These are phyloP conservation scores for Nannospalax galili DNA, from an alignment of 2,113 vertebrate species.

Conservation along the genomic window DNA sequence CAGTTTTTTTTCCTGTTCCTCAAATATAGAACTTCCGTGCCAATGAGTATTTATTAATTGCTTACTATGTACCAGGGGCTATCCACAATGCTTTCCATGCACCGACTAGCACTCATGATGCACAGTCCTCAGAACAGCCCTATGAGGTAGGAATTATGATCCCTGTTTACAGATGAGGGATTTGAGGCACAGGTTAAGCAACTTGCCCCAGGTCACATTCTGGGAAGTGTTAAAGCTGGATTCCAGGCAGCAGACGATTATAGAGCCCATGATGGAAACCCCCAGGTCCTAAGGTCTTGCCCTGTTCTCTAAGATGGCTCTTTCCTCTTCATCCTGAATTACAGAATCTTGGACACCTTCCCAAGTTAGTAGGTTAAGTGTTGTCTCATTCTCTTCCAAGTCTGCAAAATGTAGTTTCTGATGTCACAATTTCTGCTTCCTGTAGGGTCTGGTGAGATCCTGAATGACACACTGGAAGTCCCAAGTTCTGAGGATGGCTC, in stretches of 20 bases:
- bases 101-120: not conserved
- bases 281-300: not conserved
- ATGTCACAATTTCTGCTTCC: constrained; percentile 2
- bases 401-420: not conserved
- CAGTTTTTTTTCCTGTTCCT: not conserved
- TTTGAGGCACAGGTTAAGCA: not conserved
- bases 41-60: not conserved
- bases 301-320: not conserved
- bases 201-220: not conserved
- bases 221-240: not conserved
- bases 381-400: not conserved
- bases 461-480: constrained; percentile 64
- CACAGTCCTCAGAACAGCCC: not conserved
- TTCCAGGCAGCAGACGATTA: not conserved
- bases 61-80: not conserved
- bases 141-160: not conserved
- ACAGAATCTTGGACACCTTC: not conserved
- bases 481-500: constrained; percentile 71
- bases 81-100: not conserved
- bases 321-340: not conserved
- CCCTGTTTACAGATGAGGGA: not conserved
- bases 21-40: not conserved
- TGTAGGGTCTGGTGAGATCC: constrained; percentile 71
- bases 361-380: not conserved
- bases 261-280: not conserved